Conservation (phyloP, 1,140 invertebrate genomes). For the Pogonognathellus flavescens region DNA sequence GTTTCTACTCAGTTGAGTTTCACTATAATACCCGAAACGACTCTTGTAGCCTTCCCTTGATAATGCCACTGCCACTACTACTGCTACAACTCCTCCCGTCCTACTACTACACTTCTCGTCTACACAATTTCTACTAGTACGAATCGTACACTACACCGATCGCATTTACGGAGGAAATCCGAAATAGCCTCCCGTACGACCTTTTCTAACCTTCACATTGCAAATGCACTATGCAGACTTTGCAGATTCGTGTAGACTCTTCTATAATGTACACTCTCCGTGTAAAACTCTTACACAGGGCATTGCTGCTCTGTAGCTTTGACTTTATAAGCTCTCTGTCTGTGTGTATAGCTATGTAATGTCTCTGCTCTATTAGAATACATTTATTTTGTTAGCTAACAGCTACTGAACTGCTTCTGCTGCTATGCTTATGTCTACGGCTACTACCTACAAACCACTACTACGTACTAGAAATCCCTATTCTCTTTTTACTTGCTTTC, state of each 20-base stretch:
- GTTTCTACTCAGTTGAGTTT: too few species aligned
- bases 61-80: not conserved
- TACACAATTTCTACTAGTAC: not conserved
- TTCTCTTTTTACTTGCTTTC: too few species aligned
- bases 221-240: conserved; percentile 49
- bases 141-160: conserved; percentile 19
- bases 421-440: too few species aligned
- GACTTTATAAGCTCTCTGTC: not conserved
- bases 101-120: too few species aligned
- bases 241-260: conserved; percentile 9
- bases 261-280: not conserved
- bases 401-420: too few species aligned
- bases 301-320: not conserved
- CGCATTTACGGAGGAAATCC: conserved; percentile 32
- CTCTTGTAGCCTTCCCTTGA: not conserved
- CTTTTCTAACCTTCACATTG: conserved; percentile 50
- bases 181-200: conserved; percentile 45
- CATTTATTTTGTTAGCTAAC: too few species aligned
- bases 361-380: not conserved
- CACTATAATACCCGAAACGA: too few species aligned
- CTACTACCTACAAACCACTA: too few species aligned
- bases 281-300: not conserved
- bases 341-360: not conserved
- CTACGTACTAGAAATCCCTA: too few species aligned
- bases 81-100: too few species aligned